Percentiles rank a stretch among this genome's conserved stretches.
phyloP scores from a whole-genome alignment of 2,797 vertebrate genomes.

The Phylloscopus collybita region DNA sequence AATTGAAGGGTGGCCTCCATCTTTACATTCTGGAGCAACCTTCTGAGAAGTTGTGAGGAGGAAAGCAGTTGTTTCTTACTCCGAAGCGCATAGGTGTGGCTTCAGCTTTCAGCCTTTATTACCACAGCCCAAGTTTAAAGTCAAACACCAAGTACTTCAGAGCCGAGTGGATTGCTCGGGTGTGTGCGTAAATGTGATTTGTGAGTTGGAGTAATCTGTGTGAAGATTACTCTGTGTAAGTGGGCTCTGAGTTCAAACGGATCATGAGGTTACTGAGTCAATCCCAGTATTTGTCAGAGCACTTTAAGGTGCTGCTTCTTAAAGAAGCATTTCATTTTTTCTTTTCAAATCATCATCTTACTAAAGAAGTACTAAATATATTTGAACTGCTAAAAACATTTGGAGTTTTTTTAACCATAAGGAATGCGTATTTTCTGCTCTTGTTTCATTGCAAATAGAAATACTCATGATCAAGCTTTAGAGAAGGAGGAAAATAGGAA shows the following conservation, averaged over 20 bases:
- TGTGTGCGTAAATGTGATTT: neutral
- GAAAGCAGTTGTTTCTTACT: neutral
- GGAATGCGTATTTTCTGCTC: neutral
- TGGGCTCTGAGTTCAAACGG: neutral
- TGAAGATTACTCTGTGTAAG: neutral
- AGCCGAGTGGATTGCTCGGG: accelerated
- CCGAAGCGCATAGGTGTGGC: neutral
- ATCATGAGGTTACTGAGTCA: neutral
- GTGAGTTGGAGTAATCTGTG: neutral
- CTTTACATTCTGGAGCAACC: neutral
- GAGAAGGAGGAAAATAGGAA: neutral
- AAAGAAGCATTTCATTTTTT: neutral
- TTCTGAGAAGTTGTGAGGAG: neutral
- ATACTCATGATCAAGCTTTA: neutral
- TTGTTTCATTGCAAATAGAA: neutral
- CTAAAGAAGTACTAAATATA: neutral
- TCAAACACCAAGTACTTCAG: neutral
- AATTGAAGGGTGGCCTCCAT: neutral
- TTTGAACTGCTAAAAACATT: neutral
- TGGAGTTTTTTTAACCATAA: neutral
- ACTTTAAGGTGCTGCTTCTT: neutral
- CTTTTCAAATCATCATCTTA: neutral
- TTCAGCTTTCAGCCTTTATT: neutral
- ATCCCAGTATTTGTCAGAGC: neutral
- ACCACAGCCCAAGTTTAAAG: neutral